phyloP scores from a whole-genome alignment of 2,888 invertebrate genomes.

The Drosophila austrosaltans region DNA sequence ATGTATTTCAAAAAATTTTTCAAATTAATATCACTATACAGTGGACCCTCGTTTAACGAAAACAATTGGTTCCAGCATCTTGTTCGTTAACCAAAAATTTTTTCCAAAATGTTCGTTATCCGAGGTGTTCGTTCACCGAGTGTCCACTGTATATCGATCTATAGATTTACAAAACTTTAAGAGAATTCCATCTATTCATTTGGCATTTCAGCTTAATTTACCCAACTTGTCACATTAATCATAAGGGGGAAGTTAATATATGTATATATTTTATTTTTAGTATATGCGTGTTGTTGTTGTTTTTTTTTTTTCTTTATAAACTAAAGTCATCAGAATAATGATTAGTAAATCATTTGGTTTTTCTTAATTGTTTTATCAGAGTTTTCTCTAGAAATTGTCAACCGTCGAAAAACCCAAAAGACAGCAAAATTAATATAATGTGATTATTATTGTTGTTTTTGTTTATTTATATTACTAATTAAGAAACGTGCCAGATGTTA shows the following conservation, averaged over 20 bases:
- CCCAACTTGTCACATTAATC: conserved; percentile 1
- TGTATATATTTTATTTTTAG: neutral
- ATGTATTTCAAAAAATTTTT: no score
- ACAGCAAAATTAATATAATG: conserved; percentile 4
- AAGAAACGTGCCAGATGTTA: conserved; percentile 40
- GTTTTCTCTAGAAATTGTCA: conserved; percentile 32
- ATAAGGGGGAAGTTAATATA: neutral
- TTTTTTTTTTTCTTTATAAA: conserved; percentile 10
- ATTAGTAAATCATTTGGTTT: neutral
- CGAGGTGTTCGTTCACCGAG: no score
- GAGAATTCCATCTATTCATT: neutral
- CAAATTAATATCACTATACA: no score
- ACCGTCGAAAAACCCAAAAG: conserved; percentile 23
- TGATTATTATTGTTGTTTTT: neutral
- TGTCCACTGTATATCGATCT: no score
- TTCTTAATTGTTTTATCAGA: neutral
- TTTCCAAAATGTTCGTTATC: no score
- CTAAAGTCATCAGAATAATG: neutral
- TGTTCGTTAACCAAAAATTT: no score
- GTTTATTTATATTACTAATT: conserved; percentile 31
- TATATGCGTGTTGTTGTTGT: neutral
- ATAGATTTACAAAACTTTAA: no score
- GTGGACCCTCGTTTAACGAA: no score
- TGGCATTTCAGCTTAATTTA: neutral
- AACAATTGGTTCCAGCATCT: no score